Evolutionary conservation across 2,113 vertebrate species (phyloP), one percentile per base, ranked within the genome.

Genomic region (Erinaceus europaeus): DNA sequence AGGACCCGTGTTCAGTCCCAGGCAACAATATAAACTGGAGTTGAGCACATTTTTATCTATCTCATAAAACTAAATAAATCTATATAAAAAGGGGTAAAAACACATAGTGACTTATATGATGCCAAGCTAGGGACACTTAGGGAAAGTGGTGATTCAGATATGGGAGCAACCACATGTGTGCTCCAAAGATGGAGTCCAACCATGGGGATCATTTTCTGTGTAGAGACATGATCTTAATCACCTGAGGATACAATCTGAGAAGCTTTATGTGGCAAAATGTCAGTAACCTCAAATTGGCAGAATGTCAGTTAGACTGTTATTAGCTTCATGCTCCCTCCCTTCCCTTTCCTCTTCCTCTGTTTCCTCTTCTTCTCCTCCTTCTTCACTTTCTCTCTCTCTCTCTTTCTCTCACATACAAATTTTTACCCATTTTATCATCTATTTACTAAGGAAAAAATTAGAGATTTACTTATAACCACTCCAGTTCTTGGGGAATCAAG

Each of bases 101-200:
- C 52, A 38, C 20, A 38, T 2, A 18, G 5, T 21, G 9, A 21
- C 77, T 10, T 12, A 21, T 20, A 4, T 46, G 15, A 4, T 46
- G 15, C 17, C 17, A 13, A 73, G 17, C 12, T 21, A 61, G 14
- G 5, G 13, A 6, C 21, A 7, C 10, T 23, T 17, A 4, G 29
- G 12, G 75, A 36, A 32, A 64, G 9, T 6, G 14, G 7, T 29
- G 5, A 1, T 55, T 84, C 36, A 17, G 0, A n/a, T 52, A 34
- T 1, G 7, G 21, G 52, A 15, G n/a, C 15, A 25, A 15, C 74
- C 10, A 64, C 0, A 1, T 11, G 5, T 5, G 29, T 2, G 62
- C 5, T 18, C 6, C 18, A 32, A 36, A 73, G n/a, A 4, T 10
- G 42, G n/a, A 32, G 1, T 38, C 1, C 29, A 1, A 46, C 4